Conservation (phyloP, 2,797 vertebrate genomes). For the Gastrophryne carolinensis region DNA sequence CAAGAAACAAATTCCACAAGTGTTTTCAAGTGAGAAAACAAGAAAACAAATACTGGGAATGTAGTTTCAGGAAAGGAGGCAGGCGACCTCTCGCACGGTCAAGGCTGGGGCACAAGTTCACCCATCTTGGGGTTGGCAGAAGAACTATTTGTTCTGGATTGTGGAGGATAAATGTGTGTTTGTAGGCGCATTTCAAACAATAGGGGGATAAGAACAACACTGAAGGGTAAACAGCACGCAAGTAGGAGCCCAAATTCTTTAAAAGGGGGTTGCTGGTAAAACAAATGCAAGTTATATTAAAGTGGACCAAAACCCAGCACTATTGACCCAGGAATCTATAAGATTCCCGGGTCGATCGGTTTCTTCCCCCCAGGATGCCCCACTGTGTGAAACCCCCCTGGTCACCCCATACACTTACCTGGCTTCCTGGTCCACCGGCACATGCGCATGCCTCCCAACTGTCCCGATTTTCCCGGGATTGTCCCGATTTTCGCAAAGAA, state of each 20-base stretch:
- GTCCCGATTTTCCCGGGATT: too few relatives aligned
- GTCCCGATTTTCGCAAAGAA: too few relatives aligned
- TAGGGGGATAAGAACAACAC: conserved; percentile 49
- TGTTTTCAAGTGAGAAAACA: conserved; percentile 57
- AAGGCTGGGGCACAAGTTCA: conserved; percentile 66
- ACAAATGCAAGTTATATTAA: too few relatives aligned
- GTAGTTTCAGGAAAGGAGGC: conserved; percentile 12
- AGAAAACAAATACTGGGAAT: conserved; percentile 56
- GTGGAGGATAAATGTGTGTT: conserved; percentile 60
- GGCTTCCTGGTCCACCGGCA: too few relatives aligned
- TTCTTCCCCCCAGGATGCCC: too few relatives aligned
- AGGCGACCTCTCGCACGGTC: conserved; percentile 50
- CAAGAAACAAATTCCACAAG: conserved; percentile 52
- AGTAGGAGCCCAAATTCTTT: background rate
- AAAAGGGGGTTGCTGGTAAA: too few relatives aligned
- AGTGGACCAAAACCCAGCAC: too few relatives aligned
- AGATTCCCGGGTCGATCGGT: too few relatives aligned
- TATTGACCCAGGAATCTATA: too few relatives aligned
- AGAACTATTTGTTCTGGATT: conserved; percentile 66
- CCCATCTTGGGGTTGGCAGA: conserved; percentile 59
- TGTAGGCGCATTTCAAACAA: conserved; percentile 57
- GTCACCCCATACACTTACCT: too few relatives aligned
- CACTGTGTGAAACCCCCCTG: too few relatives aligned
- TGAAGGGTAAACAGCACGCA: conserved; percentile 53
- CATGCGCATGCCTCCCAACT: too few relatives aligned